Conservation (phyloP, 2,113 vertebrate species). For the Entomyzon cyanotis region DNA sequence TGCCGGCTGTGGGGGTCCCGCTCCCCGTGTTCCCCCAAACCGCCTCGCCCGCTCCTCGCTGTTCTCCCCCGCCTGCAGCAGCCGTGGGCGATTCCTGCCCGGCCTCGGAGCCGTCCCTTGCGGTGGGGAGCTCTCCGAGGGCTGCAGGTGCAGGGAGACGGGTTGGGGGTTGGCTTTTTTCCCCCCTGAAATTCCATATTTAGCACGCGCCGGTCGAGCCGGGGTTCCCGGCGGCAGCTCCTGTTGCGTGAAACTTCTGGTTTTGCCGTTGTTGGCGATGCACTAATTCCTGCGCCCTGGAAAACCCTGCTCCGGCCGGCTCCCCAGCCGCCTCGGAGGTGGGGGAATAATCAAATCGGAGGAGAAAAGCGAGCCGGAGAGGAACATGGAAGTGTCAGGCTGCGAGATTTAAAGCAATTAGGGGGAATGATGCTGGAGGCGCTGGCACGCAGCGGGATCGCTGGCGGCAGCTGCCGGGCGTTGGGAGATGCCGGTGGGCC, state of each 20-base stretch:
- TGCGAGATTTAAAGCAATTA: slow-evolving; percentile 54
- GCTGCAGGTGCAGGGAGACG: slow-evolving; percentile 12
- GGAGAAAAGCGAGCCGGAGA: neutral
- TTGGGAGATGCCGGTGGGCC: slow-evolving; percentile 29
- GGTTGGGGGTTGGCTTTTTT: neutral
- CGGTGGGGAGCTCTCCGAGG: neutral
- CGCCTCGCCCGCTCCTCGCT: neutral
- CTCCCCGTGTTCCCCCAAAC: neutral
- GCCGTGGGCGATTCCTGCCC: neutral
- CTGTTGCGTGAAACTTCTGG: slow-evolving; percentile 56
- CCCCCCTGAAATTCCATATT: neutral
- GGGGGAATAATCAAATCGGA: neutral
- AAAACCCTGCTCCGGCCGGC: neutral
- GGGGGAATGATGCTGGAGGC: slow-evolving; percentile 5
- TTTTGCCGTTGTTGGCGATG: neutral
- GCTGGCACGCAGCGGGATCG: neutral
- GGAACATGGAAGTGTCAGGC: slow-evolving; percentile 58
- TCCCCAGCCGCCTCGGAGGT: neutral
- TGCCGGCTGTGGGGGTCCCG: neutral
- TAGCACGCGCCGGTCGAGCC: neutral
- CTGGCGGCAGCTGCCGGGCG: neutral
- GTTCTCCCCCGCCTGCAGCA: neutral
- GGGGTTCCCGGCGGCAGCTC: slow-evolving; percentile 10
- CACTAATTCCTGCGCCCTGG: slow-evolving; percentile 7
- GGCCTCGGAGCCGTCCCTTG: fast-evolving